Conservation (phyloP, 1,140 invertebrate species). For the Lasaia peninsularis region DNA sequence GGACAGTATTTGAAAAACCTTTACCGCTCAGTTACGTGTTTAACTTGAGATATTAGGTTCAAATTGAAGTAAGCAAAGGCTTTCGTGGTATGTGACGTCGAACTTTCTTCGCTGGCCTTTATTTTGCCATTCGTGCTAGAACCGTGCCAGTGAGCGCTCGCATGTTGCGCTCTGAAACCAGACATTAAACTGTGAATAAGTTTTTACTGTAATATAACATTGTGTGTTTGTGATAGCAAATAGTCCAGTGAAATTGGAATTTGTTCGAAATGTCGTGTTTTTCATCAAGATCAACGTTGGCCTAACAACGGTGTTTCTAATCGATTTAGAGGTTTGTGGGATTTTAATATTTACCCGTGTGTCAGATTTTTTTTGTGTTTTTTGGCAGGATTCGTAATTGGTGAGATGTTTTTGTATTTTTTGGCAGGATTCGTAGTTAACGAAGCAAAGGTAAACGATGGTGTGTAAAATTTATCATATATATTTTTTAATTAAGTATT, state of each 20-base stretch:
- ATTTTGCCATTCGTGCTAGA: conserved; percentile 63
- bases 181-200: conserved; percentile 55
- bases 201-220: conserved; percentile 40
- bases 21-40: conserved; percentile 44
- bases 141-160: conserved; percentile 26
- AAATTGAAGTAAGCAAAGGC: conserved; percentile 53
- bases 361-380: neutral
- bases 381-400: neutral
- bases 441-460: no score
- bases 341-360: neutral
- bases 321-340: conserved; percentile 11
- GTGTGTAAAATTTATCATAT: no score
- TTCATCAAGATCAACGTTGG: conserved; percentile 6
- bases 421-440: neutral
- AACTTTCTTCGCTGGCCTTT: conserved; percentile 66
- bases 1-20: conserved; percentile 30
- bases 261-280: conserved; percentile 46
- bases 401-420: neutral
- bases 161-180: no score
- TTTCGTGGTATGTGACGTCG: conserved; percentile 60
- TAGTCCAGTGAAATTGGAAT: conserved; percentile 46
- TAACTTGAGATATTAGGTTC: conserved; percentile 52
- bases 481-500: no score
- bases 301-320: conserved; percentile 12
- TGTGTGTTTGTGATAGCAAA: conserved; percentile 35